A percentile compares a stretch with the other conserved stretches of the same genome.
Evolutionary conservation across 2,113 vertebrate genomes (phyloP).

Genomic region (Furnarius figulus): DNA sequence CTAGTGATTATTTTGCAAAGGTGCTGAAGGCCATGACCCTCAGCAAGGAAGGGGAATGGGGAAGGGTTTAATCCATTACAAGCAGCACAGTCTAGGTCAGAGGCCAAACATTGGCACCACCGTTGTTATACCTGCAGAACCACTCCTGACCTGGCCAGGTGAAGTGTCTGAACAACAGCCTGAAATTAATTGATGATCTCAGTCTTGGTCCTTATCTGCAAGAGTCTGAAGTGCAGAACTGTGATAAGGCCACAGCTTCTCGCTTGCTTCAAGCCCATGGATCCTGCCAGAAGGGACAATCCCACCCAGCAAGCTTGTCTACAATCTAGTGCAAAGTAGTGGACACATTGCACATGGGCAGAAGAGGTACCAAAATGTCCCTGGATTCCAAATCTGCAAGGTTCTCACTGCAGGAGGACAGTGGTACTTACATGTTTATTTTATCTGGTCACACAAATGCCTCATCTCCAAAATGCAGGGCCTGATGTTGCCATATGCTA

Average conservation of each 20-base stretch:
- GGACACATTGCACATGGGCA: accelerated
- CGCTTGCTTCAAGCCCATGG: background rate
- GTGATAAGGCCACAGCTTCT: background rate
- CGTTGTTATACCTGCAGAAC: background rate
- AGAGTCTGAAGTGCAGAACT: background rate
- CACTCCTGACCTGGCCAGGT: background rate
- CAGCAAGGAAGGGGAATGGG: background rate
- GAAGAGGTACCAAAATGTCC: background rate
- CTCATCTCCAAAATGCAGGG: background rate
- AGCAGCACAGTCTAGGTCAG: background rate
- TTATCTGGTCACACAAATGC: background rate
- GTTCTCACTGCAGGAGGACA: background rate
- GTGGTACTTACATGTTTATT: background rate
- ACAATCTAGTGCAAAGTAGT: background rate
- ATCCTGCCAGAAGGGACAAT: background rate
- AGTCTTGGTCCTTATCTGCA: background rate
- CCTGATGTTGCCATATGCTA: background rate
- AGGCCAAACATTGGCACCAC: background rate
- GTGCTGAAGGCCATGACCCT: background rate
- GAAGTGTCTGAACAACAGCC: background rate
- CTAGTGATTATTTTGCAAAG: background rate
- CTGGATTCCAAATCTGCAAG: background rate
- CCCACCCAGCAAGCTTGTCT: background rate
- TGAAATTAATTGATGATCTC: background rate
- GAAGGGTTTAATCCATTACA: background rate